These are phyloP conservation scores for Scaptomyza cyrtandrae DNA, from an alignment of 2,888 invertebrate species.

Conservation along the genomic window DNA sequence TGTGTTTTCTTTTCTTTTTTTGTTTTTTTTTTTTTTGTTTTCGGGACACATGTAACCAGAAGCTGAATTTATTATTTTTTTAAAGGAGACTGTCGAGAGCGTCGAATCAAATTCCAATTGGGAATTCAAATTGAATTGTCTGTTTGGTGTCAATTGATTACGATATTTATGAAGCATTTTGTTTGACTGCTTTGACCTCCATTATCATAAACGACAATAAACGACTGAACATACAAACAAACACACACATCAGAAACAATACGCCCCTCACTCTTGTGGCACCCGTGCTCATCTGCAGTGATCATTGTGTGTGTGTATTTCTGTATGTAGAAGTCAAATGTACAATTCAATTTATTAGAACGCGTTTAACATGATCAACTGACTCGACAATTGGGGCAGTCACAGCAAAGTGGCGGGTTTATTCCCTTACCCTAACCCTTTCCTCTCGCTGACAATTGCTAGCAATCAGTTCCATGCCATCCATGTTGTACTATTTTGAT, in stretches of 20 bases:
- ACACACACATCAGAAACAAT: slow-evolving; percentile 11
- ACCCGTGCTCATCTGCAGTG: slow-evolving; percentile 1
- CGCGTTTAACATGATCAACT: slow-evolving; percentile 70
- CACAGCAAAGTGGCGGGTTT: slow-evolving; percentile 8
- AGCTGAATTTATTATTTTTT: slow-evolving; percentile 36
- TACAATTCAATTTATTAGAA: slow-evolving; percentile 81
- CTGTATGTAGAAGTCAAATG: slow-evolving; percentile 67
- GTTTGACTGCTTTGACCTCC: slow-evolving; percentile 83
- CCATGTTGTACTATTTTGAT: slow-evolving; percentile 49
- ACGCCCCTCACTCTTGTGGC: background rate
- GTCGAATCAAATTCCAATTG: slow-evolving; percentile 62
- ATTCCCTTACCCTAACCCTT: background rate
- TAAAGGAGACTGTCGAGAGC: slow-evolving; percentile 22
- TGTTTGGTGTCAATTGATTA: slow-evolving; percentile 76
- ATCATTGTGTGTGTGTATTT: slow-evolving; percentile 4
- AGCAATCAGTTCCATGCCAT: slow-evolving; percentile 53
- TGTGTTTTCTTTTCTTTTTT: too few relatives aligned
- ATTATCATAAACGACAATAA: slow-evolving; percentile 80
- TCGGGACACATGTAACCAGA: slow-evolving; percentile 49
- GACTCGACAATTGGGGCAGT: slow-evolving; percentile 58
- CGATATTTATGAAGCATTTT: slow-evolving; percentile 82
- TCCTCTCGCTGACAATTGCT: slow-evolving; percentile 52
- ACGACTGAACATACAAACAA: slow-evolving; percentile 31
- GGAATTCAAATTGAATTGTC: slow-evolving; percentile 61
- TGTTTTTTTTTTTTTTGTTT: too few relatives aligned